phyloP scores from a whole-genome alignment of 2,888 invertebrate species.

The Lagria hirta region DNA sequence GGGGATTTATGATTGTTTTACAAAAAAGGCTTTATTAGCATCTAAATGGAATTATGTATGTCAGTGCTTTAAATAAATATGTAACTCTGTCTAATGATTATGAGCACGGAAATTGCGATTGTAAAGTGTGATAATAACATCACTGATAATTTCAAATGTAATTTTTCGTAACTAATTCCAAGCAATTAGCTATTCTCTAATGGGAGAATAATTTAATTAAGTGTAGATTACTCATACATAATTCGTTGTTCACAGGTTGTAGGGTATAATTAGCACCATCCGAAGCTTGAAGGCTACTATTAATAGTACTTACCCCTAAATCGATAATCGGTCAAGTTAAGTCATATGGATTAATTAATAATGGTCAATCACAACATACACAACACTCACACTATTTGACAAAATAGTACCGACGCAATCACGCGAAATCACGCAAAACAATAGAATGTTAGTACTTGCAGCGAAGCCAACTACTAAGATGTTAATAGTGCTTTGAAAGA shows the following conservation, averaged over 20 bases:
- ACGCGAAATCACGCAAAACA: conserved; percentile 2
- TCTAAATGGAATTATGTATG: conserved; percentile 43
- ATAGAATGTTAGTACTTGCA: conserved; percentile 8
- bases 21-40: conserved; percentile 38
- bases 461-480: conserved; percentile 20
- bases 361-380: neutral
- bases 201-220: conserved; percentile 38
- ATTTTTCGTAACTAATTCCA: conserved; percentile 43
- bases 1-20: conserved; percentile 17
- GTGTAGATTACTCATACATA: conserved; percentile 25
- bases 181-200: conserved; percentile 37
- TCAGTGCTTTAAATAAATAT: conserved; percentile 40
- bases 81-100: conserved; percentile 13
- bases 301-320: too few species aligned
- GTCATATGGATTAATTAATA: too few species aligned
- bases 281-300: too few species aligned
- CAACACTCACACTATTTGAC: conserved; percentile 1
- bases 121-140: conserved; percentile 23
- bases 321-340: too few species aligned
- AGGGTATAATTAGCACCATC: too few species aligned
- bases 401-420: too few species aligned
- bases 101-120: conserved; percentile 28
- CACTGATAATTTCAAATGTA: conserved; percentile 29
- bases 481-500: conserved; percentile 18
- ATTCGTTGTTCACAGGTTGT: too few species aligned